Percentiles rank a stretch among this genome's conserved stretches.
Evolutionary conservation across 2,797 vertebrate genomes (phyloP).

Genomic region (Phoxinus dragarum): DNA sequence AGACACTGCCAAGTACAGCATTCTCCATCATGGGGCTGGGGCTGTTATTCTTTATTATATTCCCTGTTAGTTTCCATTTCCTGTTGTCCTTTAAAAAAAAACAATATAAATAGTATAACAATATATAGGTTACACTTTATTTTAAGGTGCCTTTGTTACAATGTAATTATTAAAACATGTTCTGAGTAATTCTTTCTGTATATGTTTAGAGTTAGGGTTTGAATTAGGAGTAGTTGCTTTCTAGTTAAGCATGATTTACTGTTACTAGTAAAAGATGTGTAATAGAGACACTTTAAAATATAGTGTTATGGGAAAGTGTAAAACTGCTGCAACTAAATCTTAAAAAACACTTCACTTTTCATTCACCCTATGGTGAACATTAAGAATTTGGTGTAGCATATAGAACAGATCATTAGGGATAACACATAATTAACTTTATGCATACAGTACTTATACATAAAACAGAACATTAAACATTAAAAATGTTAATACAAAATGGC

Average conservation of each 20-base stretch:
- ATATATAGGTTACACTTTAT: background rate
- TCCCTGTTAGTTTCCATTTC: background rate
- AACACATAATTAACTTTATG: background rate
- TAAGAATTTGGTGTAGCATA: background rate
- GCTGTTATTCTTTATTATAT: background rate
- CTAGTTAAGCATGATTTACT: background rate
- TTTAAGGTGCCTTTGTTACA: background rate
- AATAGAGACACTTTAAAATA: background rate
- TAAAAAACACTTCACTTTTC: background rate
- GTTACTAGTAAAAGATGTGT: background rate
- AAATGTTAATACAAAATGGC: background rate
- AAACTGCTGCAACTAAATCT: background rate
- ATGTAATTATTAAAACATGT: background rate
- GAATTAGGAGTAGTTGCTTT: background rate
- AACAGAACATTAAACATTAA: constrained; percentile 12
- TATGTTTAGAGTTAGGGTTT: background rate
- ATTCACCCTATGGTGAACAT: background rate
- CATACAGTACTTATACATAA: background rate
- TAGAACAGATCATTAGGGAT: background rate
- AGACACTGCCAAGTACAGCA: background rate
- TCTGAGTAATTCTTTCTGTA: background rate
- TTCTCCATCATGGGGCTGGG: background rate
- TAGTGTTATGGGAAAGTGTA: background rate
- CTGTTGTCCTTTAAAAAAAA: background rate
- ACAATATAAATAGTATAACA: background rate